These are phyloP conservation scores for Drosophila austrosaltans DNA, from an alignment of 2,888 invertebrate species.

Conservation along the genomic window DNA sequence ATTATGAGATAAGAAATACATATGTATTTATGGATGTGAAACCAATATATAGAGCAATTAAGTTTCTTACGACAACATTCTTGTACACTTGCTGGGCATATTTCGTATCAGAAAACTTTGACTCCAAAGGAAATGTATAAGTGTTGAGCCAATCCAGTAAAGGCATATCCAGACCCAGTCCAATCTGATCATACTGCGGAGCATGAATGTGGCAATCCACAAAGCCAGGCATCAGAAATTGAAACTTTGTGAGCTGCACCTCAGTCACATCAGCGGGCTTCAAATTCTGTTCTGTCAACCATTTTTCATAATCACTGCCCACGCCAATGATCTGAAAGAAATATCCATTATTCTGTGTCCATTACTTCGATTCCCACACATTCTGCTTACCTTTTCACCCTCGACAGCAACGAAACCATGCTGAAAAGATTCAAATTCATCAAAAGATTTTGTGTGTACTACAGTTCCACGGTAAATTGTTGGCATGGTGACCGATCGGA, in stretches of 20 bases:
- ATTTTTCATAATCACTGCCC: slow-evolving; percentile 77
- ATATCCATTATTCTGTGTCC: background rate
- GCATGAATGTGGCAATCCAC: slow-evolving; percentile 96
- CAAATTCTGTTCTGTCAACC: slow-evolving; percentile 44
- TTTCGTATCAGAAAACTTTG: slow-evolving; percentile 87
- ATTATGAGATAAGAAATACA: background rate
- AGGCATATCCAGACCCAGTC: slow-evolving; percentile 91
- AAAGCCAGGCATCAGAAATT: slow-evolving; percentile 94
- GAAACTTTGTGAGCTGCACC: slow-evolving; percentile 82
- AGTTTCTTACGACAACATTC: slow-evolving; percentile 89
- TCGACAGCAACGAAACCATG: slow-evolving; percentile 86
- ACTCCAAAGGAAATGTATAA: slow-evolving; percentile 94
- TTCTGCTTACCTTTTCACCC: slow-evolving; percentile 2
- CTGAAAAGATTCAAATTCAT: slow-evolving; percentile 83
- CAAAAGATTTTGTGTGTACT: slow-evolving; percentile 82
- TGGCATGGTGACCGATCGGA: slow-evolving; percentile 57
- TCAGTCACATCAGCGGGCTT: slow-evolving; percentile 35
- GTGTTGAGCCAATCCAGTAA: slow-evolving; percentile 92
- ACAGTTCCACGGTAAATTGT: slow-evolving; percentile 82
- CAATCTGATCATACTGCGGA: slow-evolving; percentile 93
- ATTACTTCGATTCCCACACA: background rate
- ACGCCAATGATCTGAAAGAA: slow-evolving; percentile 83
- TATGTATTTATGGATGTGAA: background rate
- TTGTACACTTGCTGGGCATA: slow-evolving; percentile 90
- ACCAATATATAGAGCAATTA: background rate